phyloP scores from a whole-genome alignment of 2,797 vertebrate genomes.

The Apogon hyalosoma region DNA sequence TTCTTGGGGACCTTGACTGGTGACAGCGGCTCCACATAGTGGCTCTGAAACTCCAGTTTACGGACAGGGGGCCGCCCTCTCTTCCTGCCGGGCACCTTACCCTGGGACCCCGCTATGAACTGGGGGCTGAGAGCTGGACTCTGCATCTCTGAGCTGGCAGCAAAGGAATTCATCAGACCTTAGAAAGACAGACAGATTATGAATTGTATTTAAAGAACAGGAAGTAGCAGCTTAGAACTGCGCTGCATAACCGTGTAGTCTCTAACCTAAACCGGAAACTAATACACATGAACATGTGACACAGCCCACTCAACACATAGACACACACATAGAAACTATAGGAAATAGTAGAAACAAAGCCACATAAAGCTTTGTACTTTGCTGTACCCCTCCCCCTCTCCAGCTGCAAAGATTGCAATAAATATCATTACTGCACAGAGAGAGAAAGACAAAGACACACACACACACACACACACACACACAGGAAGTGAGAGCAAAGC shows the following conservation, averaged over 20 bases:
- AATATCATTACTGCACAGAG: conserved; percentile 74
- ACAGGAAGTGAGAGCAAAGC: conserved; percentile 62
- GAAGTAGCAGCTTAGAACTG: conserved; percentile 52
- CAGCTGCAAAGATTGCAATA: conserved; percentile 77
- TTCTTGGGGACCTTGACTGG: conserved; percentile 93
- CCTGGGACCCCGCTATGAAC: conserved; percentile 78
- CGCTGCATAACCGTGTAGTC: conserved; percentile 8
- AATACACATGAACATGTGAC: conserved; percentile 7
- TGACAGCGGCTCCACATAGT: conserved; percentile 85
- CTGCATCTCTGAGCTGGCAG: conserved; percentile 89
- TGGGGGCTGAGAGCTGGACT: conserved; percentile 82
- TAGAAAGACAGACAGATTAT: conserved; percentile 32
- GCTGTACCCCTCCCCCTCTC: conserved; percentile 65
- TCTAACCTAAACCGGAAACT: conserved; percentile 54
- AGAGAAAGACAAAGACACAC: conserved; percentile 45
- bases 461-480: too few species aligned
- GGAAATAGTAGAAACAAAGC: conserved; percentile 71
- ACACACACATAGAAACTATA: conserved; percentile 37
- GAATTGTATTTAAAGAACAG: conserved; percentile 42
- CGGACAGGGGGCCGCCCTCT: conserved; percentile 92
- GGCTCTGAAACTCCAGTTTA: conserved; percentile 87
- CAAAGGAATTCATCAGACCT: conserved; percentile 87
- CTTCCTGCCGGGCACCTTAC: conserved; percentile 88
- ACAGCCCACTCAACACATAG: conserved; percentile 6
- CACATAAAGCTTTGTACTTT: conserved; percentile 64